These are phyloP conservation scores for Chaetoderma sp. DNA, from an alignment of 2,888 invertebrate species.

Conservation along the genomic window DNA sequence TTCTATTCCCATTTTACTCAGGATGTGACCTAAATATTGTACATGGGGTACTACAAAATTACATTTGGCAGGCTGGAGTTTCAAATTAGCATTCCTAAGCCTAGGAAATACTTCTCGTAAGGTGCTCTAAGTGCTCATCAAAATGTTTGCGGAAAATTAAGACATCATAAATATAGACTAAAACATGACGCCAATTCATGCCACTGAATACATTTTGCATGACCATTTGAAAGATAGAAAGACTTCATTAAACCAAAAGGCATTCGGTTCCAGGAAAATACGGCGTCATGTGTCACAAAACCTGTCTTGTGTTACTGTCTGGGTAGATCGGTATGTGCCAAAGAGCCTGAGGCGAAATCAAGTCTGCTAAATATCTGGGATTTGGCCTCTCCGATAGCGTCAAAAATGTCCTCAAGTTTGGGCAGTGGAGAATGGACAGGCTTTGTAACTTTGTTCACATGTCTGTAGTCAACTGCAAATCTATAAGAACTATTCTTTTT, in stretches of 20 bases:
- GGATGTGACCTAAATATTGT: neutral
- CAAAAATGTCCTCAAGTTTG: constrained; percentile 17
- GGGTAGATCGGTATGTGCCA: no score
- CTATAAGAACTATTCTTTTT: constrained; percentile 13
- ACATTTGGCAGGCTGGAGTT: constrained; percentile 21
- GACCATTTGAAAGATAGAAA: neutral
- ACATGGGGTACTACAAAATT: constrained; percentile 12
- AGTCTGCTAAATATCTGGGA: constrained; percentile 18
- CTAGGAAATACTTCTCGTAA: constrained; percentile 12
- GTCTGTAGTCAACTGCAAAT: constrained; percentile 24
- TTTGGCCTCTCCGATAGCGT: constrained; percentile 17
- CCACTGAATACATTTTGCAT: constrained; percentile 23
- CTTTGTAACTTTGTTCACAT: constrained; percentile 12
- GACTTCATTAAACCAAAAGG: constrained; percentile 11
- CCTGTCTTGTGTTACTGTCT: constrained; percentile 21
- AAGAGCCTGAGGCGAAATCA: constrained; percentile 20
- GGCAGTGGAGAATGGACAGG: constrained; percentile 18
- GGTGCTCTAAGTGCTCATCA: constrained; percentile 16
- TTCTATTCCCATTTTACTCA: neutral
- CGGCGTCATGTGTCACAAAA: constrained; percentile 14
- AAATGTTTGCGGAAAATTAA: constrained; percentile 4
- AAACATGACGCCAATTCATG: constrained; percentile 8
- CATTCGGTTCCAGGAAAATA: no score
- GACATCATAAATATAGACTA: constrained; percentile 25
- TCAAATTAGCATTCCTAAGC: constrained; percentile 8